Evolutionary conservation across 2,888 invertebrate species (phyloP), one percentile per base, ranked within the genome.

Genomic region (Atrina japonica): DNA sequence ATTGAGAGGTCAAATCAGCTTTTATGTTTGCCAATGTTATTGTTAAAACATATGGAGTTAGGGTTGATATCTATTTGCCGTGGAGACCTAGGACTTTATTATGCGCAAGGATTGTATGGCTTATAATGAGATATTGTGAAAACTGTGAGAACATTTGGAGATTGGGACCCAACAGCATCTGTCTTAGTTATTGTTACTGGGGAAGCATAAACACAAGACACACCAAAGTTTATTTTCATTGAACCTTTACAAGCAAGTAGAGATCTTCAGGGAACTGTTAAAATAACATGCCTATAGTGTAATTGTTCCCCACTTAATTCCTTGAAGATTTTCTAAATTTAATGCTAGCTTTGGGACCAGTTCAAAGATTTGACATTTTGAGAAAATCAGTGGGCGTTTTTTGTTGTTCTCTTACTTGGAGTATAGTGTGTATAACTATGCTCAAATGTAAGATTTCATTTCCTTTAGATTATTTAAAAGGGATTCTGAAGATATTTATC

Each of bases 181-280:
- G 68, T 43, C 30, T 21, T 21, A 35, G 40, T 61, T 68, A 61
- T 68, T 68, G 68, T 61, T 61, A 55, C 49, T 55, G 50, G 68
- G 14, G n/a, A 55, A 61, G 66, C 7, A 60, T 68, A 68, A 61
- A 63, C 68, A 61, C 18, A 68, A 55, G 55, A 29, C 47, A 47
- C 49, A 40, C 40, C 35, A 47, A 52, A 45, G 68, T 68, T 68
- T 68, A 60, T 68, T 68, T 68, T 61, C 43, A 52, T 55, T 68
- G 35, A 61, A 68, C 61, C 68, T 53, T 53, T 43, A 41, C 29
- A 45, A 61, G 47, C 23, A 30, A 47, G 29, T 49, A 27, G 29
- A 35, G 45, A 30, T 61, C 61, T 45, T 49, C 30, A 61, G 61
- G 30, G 43, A 35, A 40, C 27, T 27, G 49, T 30, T 21, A 21